phyloP scores from a whole-genome alignment of 1,140 invertebrate species.

The Pseudomyrmex pallidus region DNA sequence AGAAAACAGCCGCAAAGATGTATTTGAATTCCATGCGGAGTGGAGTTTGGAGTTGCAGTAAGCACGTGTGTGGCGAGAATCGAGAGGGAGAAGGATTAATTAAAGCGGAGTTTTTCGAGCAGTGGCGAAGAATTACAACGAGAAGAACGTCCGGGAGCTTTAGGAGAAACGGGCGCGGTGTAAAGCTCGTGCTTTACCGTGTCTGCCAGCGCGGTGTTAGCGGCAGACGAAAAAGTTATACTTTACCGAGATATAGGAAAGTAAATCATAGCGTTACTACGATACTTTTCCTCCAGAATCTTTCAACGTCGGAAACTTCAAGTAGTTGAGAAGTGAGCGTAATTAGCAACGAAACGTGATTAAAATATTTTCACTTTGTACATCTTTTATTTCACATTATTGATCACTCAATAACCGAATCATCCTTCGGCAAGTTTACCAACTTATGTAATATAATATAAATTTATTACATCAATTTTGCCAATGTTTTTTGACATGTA shows the following conservation, averaged over 20 bases:
- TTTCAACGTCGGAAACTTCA: constrained; percentile 13
- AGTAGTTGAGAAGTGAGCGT: not conserved
- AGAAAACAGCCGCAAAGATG: constrained; percentile 42
- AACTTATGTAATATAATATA: no score
- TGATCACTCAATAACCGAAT: no score
- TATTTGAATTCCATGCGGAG: constrained; percentile 50
- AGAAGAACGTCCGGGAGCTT: constrained; percentile 48
- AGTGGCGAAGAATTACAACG: constrained; percentile 59
- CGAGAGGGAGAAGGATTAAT: constrained; percentile 49
- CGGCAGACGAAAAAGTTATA: constrained; percentile 42
- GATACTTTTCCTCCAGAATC: constrained; percentile 30
- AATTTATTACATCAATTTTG: no score
- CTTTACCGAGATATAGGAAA: constrained; percentile 9
- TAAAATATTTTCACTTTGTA: not conserved
- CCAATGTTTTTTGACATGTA: no score
- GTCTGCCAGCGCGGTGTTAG: constrained; percentile 41
- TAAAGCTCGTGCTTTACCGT: constrained; percentile 57
- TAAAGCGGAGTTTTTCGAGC: constrained; percentile 54
- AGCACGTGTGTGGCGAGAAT: constrained; percentile 22
- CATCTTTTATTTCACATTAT: not conserved
- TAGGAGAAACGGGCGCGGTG: constrained; percentile 7
- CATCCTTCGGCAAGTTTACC: no score
- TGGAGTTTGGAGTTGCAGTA: constrained; percentile 1
- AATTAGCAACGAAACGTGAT: not conserved
- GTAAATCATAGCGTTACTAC: constrained; percentile 36